Evolutionary conservation across 2,888 invertebrate species (phyloP).

Genomic region (Platerodrilus igneus): DNA sequence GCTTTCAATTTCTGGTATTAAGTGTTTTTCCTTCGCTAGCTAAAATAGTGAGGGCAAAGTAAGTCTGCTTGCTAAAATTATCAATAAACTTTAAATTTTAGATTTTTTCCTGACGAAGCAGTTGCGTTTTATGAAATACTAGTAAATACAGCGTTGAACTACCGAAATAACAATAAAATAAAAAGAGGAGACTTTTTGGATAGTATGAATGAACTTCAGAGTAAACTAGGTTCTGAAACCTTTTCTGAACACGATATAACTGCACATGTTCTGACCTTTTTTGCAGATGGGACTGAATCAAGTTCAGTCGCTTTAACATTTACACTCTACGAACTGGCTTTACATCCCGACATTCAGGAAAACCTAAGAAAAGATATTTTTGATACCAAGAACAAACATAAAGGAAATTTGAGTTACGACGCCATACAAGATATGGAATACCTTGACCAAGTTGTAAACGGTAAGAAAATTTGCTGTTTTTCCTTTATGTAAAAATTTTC

Average conservation of each 20-base stretch:
- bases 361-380: conserved; percentile 46
- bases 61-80: background rate
- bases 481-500: background rate
- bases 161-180: conserved; percentile 42
- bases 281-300: conserved; percentile 54
- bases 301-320: conserved; percentile 50
- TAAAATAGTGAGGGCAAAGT: conserved; percentile 15
- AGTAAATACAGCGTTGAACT: conserved; percentile 39
- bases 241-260: conserved; percentile 48
- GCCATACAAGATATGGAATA: conserved; percentile 49
- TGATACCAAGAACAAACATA: conserved; percentile 37
- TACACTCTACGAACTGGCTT: conserved; percentile 49
- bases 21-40: conserved; percentile 15
- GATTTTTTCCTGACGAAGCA: conserved; percentile 25
- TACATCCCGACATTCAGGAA: conserved; percentile 46
- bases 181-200: conserved; percentile 47
- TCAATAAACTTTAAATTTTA: conserved; percentile 6
- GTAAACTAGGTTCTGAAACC: conserved; percentile 24
- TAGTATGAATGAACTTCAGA: conserved; percentile 39
- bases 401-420: conserved; percentile 48
- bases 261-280: conserved; percentile 54
- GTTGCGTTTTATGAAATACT: conserved; percentile 37
- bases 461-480: conserved; percentile 37
- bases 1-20: conserved; percentile 7
- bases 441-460: conserved; percentile 48